These are phyloP conservation scores for Eueides isabella DNA, from an alignment of 1,140 invertebrate genomes.

Conservation along the genomic window DNA sequence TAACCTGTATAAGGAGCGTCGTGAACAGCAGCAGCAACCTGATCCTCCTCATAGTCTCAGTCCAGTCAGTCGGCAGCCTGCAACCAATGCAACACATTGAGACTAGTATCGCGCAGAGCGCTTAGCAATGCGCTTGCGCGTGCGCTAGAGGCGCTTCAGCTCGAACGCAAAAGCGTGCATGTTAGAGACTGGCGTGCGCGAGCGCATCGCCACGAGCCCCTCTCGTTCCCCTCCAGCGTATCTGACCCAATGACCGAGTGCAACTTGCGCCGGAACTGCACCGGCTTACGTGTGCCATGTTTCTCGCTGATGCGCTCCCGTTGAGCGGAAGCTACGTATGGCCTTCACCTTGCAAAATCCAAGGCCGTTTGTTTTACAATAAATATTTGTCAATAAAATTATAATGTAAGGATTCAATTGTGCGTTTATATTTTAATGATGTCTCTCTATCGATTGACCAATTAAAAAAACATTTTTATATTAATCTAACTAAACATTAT, in stretches of 20 bases:
- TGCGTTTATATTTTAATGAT: not conserved
- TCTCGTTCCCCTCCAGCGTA: conserved; percentile 41
- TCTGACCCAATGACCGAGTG: conserved; percentile 78
- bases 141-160: conserved; percentile 49
- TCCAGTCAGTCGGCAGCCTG: conserved; percentile 70
- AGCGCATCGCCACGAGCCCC: conserved; percentile 38
- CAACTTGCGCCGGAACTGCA: conserved; percentile 73
- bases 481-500: too few species aligned
- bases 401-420: too few species aligned
- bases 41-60: conserved; percentile 76
- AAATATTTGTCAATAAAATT: too few species aligned
- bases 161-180: conserved; percentile 45
- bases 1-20: conserved; percentile 73
- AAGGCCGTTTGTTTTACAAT: conserved; percentile 58
- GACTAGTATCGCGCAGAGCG: conserved; percentile 56
- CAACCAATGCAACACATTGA: conserved; percentile 69
- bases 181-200: conserved; percentile 44
- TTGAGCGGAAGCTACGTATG: conserved; percentile 68
- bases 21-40: conserved; percentile 67
- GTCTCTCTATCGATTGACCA: not conserved
- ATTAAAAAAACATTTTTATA: not conserved
- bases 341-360: conserved; percentile 66
- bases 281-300: conserved; percentile 50
- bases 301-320: conserved; percentile 66
- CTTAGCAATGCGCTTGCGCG: conserved; percentile 47